A percentile compares a stretch with the other conserved stretches of the same genome.
These are phyloP conservation scores for Pollenia amentaria DNA, from an alignment of 2,888 invertebrate genomes.

Conservation along the genomic window DNA sequence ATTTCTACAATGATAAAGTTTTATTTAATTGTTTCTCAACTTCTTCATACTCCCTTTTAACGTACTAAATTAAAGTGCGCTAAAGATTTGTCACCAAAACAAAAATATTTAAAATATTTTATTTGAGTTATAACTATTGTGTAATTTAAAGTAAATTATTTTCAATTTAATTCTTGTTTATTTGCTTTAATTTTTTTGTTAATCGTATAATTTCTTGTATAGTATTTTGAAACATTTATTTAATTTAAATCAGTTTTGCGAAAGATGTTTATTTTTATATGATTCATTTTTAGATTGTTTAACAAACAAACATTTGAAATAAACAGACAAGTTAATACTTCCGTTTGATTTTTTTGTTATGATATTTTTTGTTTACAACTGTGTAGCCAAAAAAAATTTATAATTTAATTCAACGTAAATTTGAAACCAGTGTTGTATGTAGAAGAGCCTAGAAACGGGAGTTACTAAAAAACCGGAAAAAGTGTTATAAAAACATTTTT, in stretches of 20 bases:
- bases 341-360: conserved; percentile 59
- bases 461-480: neutral
- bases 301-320: conserved; percentile 38
- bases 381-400: conserved; percentile 33
- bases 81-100: too few species aligned
- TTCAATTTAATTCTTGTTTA: too few species aligned
- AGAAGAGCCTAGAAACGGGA: neutral
- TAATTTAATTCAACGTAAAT: neutral
- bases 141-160: too few species aligned
- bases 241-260: conserved; percentile 31
- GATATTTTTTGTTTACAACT: conserved; percentile 8
- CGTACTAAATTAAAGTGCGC: neutral
- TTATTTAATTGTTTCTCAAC: neutral
- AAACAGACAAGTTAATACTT: conserved; percentile 68
- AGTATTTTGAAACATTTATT: conserved; percentile 12
- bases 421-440: conserved; percentile 35
- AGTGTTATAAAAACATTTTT: too few species aligned
- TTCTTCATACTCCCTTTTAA: neutral
- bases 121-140: too few species aligned
- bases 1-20: neutral
- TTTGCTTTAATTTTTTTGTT: neutral
- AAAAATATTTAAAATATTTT: too few species aligned
- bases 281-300: conserved; percentile 32
- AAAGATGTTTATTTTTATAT: neutral
- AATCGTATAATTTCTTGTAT: neutral